These are phyloP conservation scores for Thumatha senex DNA, from an alignment of 2,888 invertebrate genomes.

Conservation along the genomic window DNA sequence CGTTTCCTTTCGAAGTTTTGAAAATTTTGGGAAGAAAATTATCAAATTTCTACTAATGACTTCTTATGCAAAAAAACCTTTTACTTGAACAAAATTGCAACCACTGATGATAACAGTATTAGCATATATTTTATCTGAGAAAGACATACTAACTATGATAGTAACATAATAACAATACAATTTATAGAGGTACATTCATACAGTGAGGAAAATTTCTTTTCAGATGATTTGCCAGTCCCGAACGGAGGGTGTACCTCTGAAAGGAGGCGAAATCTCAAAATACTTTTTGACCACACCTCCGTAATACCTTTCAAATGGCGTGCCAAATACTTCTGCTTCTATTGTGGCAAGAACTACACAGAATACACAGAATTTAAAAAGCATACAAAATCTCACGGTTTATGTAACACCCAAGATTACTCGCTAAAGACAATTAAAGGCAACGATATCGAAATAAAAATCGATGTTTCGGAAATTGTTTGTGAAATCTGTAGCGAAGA, in stretches of 20 bases:
- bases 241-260: constrained; percentile 57
- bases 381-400: constrained; percentile 63
- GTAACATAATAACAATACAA: constrained; percentile 21
- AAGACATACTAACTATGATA: constrained; percentile 13
- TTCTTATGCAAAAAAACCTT: too few species aligned
- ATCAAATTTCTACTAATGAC: constrained; percentile 6
- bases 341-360: constrained; percentile 58
- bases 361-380: constrained; percentile 63
- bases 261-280: constrained; percentile 68
- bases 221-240: constrained; percentile 64
- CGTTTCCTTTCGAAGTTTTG: not conserved
- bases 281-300: constrained; percentile 69
- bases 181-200: constrained; percentile 45
- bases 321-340: constrained; percentile 66
- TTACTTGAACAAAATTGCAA: too few species aligned
- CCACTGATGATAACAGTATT: not conserved
- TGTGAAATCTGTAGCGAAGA: constrained; percentile 65
- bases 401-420: constrained; percentile 55
- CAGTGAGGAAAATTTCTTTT: constrained; percentile 66
- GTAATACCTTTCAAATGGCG: constrained; percentile 75
- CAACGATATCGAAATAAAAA: constrained; percentile 58
- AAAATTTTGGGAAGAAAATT: not conserved
- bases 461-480: constrained; percentile 65
- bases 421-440: constrained; percentile 59
- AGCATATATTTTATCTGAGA: not conserved